Percentiles rank a stretch among this genome's conserved stretches.
Evolutionary conservation across 2,888 invertebrate genomes (phyloP).

Genomic region (Cordilura impudica): DNA sequence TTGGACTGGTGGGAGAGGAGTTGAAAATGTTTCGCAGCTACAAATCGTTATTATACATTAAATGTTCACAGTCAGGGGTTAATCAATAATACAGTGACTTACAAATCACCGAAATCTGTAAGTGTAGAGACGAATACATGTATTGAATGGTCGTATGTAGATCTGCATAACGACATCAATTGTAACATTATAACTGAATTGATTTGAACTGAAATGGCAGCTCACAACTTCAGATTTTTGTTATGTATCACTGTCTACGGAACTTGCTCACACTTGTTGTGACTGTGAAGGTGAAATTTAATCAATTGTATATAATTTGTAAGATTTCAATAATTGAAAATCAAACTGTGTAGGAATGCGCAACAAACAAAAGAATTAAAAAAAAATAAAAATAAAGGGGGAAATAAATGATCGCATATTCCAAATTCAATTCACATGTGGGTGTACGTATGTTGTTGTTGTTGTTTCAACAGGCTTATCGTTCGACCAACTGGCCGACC

Average conservation of each 20-base stretch:
- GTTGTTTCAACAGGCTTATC: slow-evolving; percentile 17
- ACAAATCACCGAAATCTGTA: slow-evolving; percentile 41
- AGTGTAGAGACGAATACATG: neutral
- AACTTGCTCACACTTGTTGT: slow-evolving; percentile 20
- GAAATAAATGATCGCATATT: neutral
- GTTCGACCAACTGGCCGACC: neutral
- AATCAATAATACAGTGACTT: slow-evolving; percentile 64
- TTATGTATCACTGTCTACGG: neutral
- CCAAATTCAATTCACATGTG: slow-evolving; percentile 42
- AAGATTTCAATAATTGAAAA: slow-evolving; percentile 67
- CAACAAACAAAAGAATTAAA: slow-evolving; percentile 16
- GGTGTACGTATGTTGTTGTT: slow-evolving; percentile 62
- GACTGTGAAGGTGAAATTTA: slow-evolving; percentile 67
- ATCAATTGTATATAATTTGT: slow-evolving; percentile 77
- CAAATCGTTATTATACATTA: slow-evolving; percentile 77
- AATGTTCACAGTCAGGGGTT: slow-evolving; percentile 75
- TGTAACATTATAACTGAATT: neutral
- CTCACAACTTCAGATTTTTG: neutral
- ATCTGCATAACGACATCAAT: neutral
- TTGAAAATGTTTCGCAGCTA: slow-evolving; percentile 68
- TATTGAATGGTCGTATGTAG: neutral
- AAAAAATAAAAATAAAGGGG: slow-evolving; percentile 9
- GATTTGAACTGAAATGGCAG: neutral
- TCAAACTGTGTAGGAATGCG: slow-evolving; percentile 35
- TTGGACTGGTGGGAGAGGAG: slow-evolving; percentile 4